phyloP scores from a whole-genome alignment of 2,797 vertebrate genomes.

The Meda fulgida region DNA sequence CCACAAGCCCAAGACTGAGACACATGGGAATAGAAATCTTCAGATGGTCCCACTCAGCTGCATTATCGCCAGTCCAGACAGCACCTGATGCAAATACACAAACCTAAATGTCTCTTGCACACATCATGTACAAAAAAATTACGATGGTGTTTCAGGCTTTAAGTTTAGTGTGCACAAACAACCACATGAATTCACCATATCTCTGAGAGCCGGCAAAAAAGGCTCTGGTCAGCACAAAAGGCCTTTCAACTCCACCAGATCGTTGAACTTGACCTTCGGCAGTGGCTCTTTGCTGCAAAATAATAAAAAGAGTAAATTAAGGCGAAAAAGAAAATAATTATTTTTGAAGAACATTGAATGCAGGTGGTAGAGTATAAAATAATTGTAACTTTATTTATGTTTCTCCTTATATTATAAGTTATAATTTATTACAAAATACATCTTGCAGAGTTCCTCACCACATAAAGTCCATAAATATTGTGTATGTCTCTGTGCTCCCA shows the following conservation, averaged over 20 bases:
- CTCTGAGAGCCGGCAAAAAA: conserved; percentile 94
- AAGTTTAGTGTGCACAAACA: conserved; percentile 26
- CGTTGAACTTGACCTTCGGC: conserved; percentile 84
- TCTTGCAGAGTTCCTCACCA: conserved; percentile 78
- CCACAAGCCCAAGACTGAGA: conserved; percentile 87
- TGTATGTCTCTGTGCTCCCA: conserved; percentile 94
- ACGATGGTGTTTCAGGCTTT: background rate
- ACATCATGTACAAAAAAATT: background rate
- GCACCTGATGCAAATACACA: conserved; percentile 77
- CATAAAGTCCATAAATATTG: conserved; percentile 92
- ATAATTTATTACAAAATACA: background rate
- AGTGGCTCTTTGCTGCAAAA: conserved; percentile 91
- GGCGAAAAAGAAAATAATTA: background rate
- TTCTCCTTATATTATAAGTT: background rate
- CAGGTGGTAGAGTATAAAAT: conserved; percentile 70
- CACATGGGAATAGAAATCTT: conserved; percentile 95
- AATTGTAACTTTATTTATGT: background rate
- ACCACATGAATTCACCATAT: conserved; percentile 86
- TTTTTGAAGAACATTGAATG: background rate
- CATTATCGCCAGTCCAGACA: conserved; percentile 94
- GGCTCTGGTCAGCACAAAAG: conserved; percentile 89
- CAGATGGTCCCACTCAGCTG: conserved; percentile 92
- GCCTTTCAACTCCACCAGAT: conserved; percentile 86
- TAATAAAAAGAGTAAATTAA: conserved; percentile 66
- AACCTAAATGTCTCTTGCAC: background rate